A percentile compares a stretch with the other conserved stretches of the same genome.
These are phyloP conservation scores for Teleiodes luculella DNA, from an alignment of 2,888 invertebrate species.

Conservation along the genomic window DNA sequence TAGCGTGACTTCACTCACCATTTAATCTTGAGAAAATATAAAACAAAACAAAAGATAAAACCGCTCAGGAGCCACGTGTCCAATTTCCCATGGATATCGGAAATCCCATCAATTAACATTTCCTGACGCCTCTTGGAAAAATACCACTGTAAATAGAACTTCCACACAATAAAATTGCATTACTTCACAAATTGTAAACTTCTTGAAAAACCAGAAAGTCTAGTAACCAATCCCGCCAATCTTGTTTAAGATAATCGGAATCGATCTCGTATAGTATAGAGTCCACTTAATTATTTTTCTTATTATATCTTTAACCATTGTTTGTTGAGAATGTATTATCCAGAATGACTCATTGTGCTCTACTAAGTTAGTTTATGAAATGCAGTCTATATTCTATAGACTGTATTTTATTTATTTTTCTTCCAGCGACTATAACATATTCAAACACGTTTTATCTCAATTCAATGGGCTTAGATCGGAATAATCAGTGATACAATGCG, in stretches of 20 bases:
- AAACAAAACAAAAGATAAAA: slow-evolving; percentile 51
- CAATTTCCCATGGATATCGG: slow-evolving; percentile 61
- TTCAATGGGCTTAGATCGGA: slow-evolving; percentile 69
- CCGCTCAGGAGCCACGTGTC: slow-evolving; percentile 39
- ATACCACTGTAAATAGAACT: slow-evolving; percentile 38
- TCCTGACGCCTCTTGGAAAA: slow-evolving; percentile 61
- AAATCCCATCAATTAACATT: slow-evolving; percentile 67
- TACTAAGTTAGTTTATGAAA: slow-evolving; percentile 20
- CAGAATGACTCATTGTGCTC: slow-evolving; percentile 16
- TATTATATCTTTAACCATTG: slow-evolving; percentile 10
- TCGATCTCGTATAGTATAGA: slow-evolving; percentile 8
- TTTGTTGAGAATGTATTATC: slow-evolving; percentile 11
- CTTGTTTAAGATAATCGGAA: slow-evolving; percentile 39
- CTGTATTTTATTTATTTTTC: slow-evolving; percentile 38
- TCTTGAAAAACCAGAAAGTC: slow-evolving; percentile 65
- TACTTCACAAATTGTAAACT: slow-evolving; percentile 46
- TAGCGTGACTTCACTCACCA: slow-evolving; percentile 44
- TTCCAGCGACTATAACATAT: slow-evolving; percentile 40
- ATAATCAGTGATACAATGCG: slow-evolving; percentile 73
- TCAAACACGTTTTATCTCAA: slow-evolving; percentile 60
- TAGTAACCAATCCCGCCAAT: slow-evolving; percentile 50
- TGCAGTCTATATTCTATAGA: slow-evolving; percentile 27
- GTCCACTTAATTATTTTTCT: slow-evolving; percentile 7
- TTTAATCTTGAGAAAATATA: slow-evolving; percentile 60
- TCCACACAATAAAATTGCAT: slow-evolving; percentile 53